Percentiles rank a stretch among this genome's conserved stretches.
Conservation (phyloP, 2,797 vertebrate genomes). For the Leuciscus waleckii region DNA sequence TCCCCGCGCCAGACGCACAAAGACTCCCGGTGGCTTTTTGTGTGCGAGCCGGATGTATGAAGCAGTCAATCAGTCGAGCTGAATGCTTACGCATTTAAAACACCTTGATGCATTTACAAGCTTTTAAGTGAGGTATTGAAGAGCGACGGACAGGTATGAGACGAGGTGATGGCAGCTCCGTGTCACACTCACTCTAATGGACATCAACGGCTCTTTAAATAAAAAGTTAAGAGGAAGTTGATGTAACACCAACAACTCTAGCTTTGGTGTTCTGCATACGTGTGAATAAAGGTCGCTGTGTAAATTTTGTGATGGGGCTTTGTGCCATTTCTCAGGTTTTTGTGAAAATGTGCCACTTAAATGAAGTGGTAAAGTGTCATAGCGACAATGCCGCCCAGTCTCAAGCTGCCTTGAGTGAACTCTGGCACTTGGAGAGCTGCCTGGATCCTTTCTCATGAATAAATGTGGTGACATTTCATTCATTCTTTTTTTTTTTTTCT, state of each 20-base stretch:
- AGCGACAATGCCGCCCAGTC: background rate
- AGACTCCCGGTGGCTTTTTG: constrained; percentile 58
- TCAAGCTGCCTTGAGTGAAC: constrained; percentile 30
- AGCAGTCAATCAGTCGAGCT: constrained; percentile 52
- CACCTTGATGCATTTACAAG: constrained; percentile 34
- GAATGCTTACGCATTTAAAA: constrained; percentile 15
- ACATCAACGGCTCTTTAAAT: background rate
- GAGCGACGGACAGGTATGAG: constrained; percentile 1
- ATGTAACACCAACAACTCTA: background rate
- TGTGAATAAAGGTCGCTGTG: background rate
- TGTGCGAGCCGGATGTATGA: constrained; percentile 54
- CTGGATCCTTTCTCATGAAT: background rate
- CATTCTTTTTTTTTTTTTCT: background rate
- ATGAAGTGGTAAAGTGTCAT: constrained; percentile 11
- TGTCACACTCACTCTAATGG: background rate
- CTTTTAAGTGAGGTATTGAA: constrained; percentile 4
- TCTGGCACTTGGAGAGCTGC: constrained; percentile 14
- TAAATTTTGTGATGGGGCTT: constrained; percentile 18
- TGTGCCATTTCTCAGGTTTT: constrained; percentile 22
- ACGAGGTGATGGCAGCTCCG: background rate
- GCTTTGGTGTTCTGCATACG: background rate
- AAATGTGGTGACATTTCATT: background rate
- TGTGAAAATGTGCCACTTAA: constrained; percentile 18
- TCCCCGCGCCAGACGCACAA: constrained; percentile 50
- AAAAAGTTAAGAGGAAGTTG: background rate